phyloP scores from a whole-genome alignment of 1,140 invertebrate species.

The Parasteatoda tepidariorum region DNA sequence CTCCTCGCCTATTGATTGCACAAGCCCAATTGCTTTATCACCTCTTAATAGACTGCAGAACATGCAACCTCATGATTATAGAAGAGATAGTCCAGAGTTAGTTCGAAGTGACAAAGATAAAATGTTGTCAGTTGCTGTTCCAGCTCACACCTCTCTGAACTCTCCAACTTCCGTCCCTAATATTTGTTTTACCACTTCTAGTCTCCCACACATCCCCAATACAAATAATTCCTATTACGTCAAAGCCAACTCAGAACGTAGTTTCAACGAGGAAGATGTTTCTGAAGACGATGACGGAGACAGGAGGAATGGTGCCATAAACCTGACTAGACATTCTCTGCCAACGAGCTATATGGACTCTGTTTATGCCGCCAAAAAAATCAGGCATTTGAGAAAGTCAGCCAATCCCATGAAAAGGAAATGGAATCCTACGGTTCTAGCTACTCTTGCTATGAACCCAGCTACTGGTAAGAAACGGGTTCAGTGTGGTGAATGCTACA shows the following conservation, averaged over 20 bases:
- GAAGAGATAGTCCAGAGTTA: constrained; percentile 69
- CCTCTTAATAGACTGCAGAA: constrained; percentile 89
- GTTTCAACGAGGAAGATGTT: constrained; percentile 19
- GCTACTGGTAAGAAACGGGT: constrained; percentile 95
- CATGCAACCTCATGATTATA: constrained; percentile 95
- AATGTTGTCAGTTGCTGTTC: constrained; percentile 65
- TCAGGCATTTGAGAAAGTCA: constrained; percentile 78
- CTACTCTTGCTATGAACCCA: constrained; percentile 90
- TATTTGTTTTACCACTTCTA: constrained; percentile 46
- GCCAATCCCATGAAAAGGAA: constrained; percentile 88
- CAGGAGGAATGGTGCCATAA: constrained; percentile 59
- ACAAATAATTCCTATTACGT: constrained; percentile 68
- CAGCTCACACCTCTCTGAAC: constrained; percentile 64
- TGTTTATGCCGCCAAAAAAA: constrained; percentile 67
- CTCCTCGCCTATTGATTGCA: constrained; percentile 60
- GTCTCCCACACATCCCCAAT: constrained; percentile 66
- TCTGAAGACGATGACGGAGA: constrained; percentile 63
- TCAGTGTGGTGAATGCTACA: constrained; percentile 97
- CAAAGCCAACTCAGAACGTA: constrained; percentile 21
- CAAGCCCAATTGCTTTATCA: constrained; percentile 71
- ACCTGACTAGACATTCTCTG: constrained; percentile 62
- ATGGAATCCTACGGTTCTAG: constrained; percentile 90
- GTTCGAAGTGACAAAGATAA: neutral
- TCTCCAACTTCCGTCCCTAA: constrained; percentile 62
- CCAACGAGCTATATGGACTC: constrained; percentile 42